Evolutionary conservation across 2,888 invertebrate species (phyloP).

Genomic region (Suillia variegata): DNA sequence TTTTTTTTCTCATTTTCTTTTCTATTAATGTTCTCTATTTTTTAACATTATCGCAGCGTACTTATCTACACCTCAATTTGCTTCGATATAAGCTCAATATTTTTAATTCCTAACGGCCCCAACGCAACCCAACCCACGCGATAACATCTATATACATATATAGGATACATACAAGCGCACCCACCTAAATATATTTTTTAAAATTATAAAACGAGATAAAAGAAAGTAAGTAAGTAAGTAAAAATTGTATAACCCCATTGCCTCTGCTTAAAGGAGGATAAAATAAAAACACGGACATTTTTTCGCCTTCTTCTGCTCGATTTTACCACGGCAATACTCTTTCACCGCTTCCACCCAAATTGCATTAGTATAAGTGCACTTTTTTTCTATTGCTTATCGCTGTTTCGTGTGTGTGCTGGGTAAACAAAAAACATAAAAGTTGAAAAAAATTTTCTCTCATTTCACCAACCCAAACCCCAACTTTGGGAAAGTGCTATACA

Average conservation of each 20-base stretch:
- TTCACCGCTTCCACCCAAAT: neutral
- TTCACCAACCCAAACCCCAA: neutral
- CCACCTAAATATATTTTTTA: too few species aligned
- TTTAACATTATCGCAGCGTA: neutral
- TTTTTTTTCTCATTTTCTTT: neutral
- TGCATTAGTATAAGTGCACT: conserved; percentile 29
- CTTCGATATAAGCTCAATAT: conserved; percentile 17
- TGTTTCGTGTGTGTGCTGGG: neutral
- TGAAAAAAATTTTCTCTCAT: conserved; percentile 1
- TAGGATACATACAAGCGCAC: too few species aligned
- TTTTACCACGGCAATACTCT: conserved; percentile 4
- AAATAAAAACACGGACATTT: conserved; percentile 3
- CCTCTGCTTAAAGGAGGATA: neutral
- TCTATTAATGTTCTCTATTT: neutral
- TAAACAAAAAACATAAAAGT: neutral
- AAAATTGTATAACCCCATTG: neutral
- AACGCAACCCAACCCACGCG: neutral
- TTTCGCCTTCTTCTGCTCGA: conserved; percentile 14
- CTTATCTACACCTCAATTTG: neutral
- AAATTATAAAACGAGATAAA: conserved; percentile 1
- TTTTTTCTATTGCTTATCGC: conserved; percentile 8
- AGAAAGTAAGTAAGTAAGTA: too few species aligned
- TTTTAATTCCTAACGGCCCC: conserved; percentile 11
- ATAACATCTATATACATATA: neutral
- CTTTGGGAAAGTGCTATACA: neutral